Evolutionary conservation across 2,797 vertebrate species (phyloP).

Genomic region (Falco concolor): DNA sequence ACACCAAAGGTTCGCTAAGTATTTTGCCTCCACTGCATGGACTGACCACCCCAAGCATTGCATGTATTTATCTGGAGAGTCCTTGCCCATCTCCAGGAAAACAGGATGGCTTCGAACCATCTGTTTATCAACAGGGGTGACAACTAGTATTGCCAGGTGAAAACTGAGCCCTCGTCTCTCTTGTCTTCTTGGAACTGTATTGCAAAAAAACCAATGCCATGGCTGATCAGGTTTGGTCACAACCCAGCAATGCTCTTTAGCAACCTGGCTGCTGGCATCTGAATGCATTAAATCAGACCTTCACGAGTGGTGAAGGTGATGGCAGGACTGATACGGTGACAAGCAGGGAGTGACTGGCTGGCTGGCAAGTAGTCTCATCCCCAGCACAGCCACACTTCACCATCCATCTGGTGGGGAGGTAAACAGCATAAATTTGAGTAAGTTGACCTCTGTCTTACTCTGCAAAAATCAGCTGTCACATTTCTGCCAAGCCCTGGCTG

Average conservation of each 20-base stretch:
- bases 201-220: background rate
- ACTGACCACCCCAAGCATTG: background rate
- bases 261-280: background rate
- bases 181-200: background rate
- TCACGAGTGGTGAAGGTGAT: background rate
- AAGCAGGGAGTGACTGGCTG: background rate
- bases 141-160: background rate
- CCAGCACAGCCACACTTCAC: background rate
- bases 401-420: background rate
- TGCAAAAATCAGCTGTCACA: rapidly evolving
- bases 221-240: background rate
- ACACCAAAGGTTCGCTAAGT: background rate
- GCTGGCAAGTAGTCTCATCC: background rate
- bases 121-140: background rate
- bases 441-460: background rate
- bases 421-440: background rate
- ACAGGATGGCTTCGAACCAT: background rate
- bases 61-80: background rate
- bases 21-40: background rate
- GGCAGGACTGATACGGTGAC: background rate
- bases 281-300: background rate
- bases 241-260: background rate
- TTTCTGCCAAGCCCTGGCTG: background rate
- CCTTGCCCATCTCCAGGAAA: background rate
- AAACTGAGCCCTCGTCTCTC: background rate